Base-by-base conservation (phyloP, 2,888 invertebrate genomes). In the Ganaspis brasiliensis region DNA sequence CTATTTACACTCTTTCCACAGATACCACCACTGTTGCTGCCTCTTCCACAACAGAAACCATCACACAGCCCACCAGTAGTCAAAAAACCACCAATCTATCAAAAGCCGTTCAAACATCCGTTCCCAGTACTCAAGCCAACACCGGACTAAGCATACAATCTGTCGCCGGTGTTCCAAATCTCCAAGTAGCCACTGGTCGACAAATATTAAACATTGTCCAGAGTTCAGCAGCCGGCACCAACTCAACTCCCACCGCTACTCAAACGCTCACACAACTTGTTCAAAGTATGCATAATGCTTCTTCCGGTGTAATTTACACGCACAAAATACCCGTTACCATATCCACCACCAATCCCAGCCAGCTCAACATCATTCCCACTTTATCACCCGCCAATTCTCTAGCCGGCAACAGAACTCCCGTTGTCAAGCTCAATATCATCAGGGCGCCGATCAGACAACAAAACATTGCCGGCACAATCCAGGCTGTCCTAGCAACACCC, bases 271-370 rank as follows among this genome's bases (percentile, higher is more conserved):
- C 89, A 16, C 91, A 91, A 59, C 85, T 91, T 3, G 90, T 91
- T 14, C 90, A 90, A 52, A 79, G 76, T 16, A 80, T 82, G 77
- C 79, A 81, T 52, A 84, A 85, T 73, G 77, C 88, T n/a, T 83
- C 87, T 2, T 94, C 95, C 70, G 94, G 95, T 19, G 95, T 95
- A 0, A 95, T 95, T 83, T 95, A 95, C 87, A 94, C 95, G 72
- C 93, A 95, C 81, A 95, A 95, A 91, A 94, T 95, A 84, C 95
- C 95, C 1, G 95, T 95, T 0, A 94, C 94, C 63, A 85, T 91
- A 84, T 86, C 91, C 21, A 90, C 90, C 9, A 90, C 88, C 0
- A 91, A 89, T 83, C 87, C 91, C 8, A 89, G 87, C 49, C 91
- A 90, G 61, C 74, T 91, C 40, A 91, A 88, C 73, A 88, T 91